These are phyloP conservation scores for Arctopsyche grandis DNA, from an alignment of 1,140 invertebrate species.

Conservation along the genomic window DNA sequence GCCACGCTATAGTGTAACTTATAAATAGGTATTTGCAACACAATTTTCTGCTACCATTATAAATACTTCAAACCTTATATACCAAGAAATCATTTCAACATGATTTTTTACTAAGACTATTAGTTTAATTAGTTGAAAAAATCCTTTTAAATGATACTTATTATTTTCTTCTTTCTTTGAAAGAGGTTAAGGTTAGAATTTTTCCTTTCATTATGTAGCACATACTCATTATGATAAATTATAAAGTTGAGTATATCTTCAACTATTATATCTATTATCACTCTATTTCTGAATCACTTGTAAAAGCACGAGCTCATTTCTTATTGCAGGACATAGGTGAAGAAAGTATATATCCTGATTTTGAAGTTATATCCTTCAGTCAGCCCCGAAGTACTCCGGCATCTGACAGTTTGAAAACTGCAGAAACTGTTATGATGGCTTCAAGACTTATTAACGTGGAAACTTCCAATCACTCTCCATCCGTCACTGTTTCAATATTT, in stretches of 20 bases:
- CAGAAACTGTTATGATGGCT: conserved; percentile 62
- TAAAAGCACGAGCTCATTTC: conserved; percentile 57
- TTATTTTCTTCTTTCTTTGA: conserved; percentile 15
- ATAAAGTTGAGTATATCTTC: not conserved
- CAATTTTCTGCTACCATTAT: too few species aligned
- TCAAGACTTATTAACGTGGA: conserved; percentile 66
- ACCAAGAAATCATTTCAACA: too few species aligned
- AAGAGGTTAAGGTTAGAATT: conserved; percentile 30
- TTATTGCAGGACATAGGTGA: conserved; percentile 67
- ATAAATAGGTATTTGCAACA: too few species aligned
- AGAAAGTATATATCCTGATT: conserved; percentile 65
- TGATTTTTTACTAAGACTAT: too few species aligned
- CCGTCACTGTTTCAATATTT: conserved; percentile 68
- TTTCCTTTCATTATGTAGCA: conserved; percentile 14
- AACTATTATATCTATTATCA: conserved; percentile 24
- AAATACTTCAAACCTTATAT: too few species aligned
- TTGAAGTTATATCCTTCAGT: conserved; percentile 65
- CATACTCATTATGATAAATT: not conserved
- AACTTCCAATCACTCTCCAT: conserved; percentile 65
- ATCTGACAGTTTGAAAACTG: conserved; percentile 64
- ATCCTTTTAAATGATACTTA: not conserved
- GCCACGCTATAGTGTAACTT: too few species aligned
- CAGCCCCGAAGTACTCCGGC: conserved; percentile 63
- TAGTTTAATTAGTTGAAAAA: too few species aligned
- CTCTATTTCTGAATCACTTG: conserved; percentile 41